A percentile compares a stretch with the other conserved stretches of the same genome.
These are phyloP conservation scores for Octodon degus DNA, from an alignment of 2,113 vertebrate species.

Conservation along the genomic window DNA sequence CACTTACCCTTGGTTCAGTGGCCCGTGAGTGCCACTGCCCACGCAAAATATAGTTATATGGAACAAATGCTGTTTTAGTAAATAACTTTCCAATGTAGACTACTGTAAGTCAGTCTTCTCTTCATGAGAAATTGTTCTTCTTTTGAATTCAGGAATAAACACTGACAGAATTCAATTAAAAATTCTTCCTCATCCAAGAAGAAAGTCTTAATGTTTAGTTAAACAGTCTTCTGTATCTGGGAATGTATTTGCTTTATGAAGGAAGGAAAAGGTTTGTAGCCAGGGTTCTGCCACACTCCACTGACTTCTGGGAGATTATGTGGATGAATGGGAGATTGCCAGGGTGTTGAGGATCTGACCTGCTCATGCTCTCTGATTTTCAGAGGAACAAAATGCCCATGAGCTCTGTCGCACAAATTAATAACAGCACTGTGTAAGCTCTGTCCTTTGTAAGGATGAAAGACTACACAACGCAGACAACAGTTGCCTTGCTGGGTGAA, in stretches of 20 bases:
- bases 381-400: background rate
- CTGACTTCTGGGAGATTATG: background rate
- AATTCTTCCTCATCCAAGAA: background rate
- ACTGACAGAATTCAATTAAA: background rate
- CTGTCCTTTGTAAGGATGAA: background rate
- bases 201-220: background rate
- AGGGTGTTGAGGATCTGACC: background rate
- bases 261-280: background rate
- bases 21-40: background rate
- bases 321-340: background rate
- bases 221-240: background rate
- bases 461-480: background rate
- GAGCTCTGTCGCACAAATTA: background rate
- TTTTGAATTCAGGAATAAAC: conserved; percentile 8
- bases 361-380: background rate
- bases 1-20: background rate
- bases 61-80: background rate
- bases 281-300: background rate
- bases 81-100: background rate
- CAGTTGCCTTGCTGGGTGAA: background rate
- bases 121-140: background rate
- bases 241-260: background rate
- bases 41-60: background rate
- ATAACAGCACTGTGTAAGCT: background rate
- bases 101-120: background rate